Evolutionary conservation across 2,888 invertebrate genomes (phyloP), one percentile per base, ranked within the genome.

Genomic region (Polia nebulosa): DNA sequence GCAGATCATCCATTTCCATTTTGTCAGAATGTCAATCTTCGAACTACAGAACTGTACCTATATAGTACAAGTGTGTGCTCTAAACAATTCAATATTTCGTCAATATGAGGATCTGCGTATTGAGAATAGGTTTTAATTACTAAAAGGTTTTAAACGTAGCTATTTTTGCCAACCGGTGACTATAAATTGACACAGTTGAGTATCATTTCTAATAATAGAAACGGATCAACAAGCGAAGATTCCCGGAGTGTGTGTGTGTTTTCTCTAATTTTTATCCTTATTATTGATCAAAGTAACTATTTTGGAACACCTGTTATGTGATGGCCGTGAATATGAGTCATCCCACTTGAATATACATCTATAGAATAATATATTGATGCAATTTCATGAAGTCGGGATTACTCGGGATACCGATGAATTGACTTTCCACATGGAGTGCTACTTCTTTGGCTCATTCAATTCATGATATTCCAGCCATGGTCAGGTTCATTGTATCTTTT

Each of bases 1-100:
- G 86, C 17, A 83, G 25, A 3, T 56, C n/a, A 56, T 52, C 71
- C 71, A 72, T 57, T 74, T 44, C 75, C 71, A 72, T 72, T 56
- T 22, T 64, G 27, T 32, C 11, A 20, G 29, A 34, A 22, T 44
- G n/a, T 49, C 49, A 64, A 49, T 29, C 9, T 55, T 49, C 34
- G 1, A 7, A 32, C 13, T 44, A 13, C 15, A n/a, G n/a, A n/a
- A n/a, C n/a, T n/a, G n/a, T n/a, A n/a, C n/a, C n/a, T n/a, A n/a
- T n/a, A n/a, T n/a, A n/a, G n/a, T n/a, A n/a, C n/a, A n/a, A n/a
- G n/a, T n/a, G n/a, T n/a, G n/a, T n/a, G n/a, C n/a, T n/a, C n/a
- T n/a, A 32, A 45, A 45, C 17, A 0, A 41, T 8, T 15, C 1
- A 22, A 45, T 22, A 22, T 7, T 41, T 34, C 22, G 29, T 41